These are phyloP conservation scores for Lepidochrysops patricia DNA, from an alignment of 2,888 invertebrate genomes.

Conservation along the genomic window DNA sequence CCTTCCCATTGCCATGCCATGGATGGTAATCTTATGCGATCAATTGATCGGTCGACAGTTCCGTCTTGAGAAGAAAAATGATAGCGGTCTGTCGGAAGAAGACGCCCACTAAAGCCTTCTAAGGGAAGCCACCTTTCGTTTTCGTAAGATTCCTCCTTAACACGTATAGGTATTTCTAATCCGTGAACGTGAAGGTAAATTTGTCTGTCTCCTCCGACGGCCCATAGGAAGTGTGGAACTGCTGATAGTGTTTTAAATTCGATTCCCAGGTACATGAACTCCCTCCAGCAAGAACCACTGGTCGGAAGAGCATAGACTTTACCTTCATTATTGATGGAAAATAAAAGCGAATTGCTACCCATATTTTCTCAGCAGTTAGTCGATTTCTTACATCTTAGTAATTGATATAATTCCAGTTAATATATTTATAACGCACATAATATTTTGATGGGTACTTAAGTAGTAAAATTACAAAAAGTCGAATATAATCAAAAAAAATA, in stretches of 20 bases:
- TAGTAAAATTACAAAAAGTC: too few species aligned
- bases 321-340: slow-evolving; percentile 91
- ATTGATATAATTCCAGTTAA: background rate
- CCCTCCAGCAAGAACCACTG: slow-evolving; percentile 87
- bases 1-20: slow-evolving; percentile 98
- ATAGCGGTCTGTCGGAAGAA: slow-evolving; percentile 91
- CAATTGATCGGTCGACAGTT: slow-evolving; percentile 82
- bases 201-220: slow-evolving; percentile 93
- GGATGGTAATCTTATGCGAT: slow-evolving; percentile 89
- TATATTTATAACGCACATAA: too few species aligned
- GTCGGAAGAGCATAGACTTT: slow-evolving; percentile 90
- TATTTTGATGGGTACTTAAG: too few species aligned
- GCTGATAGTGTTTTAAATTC: slow-evolving; percentile 93
- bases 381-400: background rate
- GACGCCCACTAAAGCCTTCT: slow-evolving; percentile 87
- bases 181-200: slow-evolving; percentile 93
- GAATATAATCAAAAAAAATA: too few species aligned
- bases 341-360: slow-evolving; percentile 82
- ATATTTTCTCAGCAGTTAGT: slow-evolving; percentile 32
- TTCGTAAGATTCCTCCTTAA: slow-evolving; percentile 92
- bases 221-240: slow-evolving; percentile 91
- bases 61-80: slow-evolving; percentile 92
- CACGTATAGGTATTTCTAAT: slow-evolving; percentile 90
- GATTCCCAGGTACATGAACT: slow-evolving; percentile 87
- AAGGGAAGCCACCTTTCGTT: slow-evolving; percentile 96